A percentile compares a stretch with the other conserved stretches of the same genome.
These are phyloP conservation scores for Nasonia giraulti DNA, from an alignment of 1,140 invertebrate species.

Conservation along the genomic window DNA sequence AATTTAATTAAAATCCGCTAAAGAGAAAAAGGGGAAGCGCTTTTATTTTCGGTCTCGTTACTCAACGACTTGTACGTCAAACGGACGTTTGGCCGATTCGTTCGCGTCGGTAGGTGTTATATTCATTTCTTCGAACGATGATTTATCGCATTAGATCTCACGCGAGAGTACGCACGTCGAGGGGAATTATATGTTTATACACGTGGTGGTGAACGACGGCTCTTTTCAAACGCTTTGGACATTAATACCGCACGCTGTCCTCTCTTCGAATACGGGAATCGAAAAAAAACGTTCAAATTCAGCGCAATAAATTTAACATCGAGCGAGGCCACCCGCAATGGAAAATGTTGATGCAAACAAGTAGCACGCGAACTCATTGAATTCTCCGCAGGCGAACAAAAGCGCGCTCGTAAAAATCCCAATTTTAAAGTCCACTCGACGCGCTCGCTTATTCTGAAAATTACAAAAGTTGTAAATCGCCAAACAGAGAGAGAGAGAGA, in stretches of 20 bases:
- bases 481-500: neutral
- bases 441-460: neutral
- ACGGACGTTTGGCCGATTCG: neutral
- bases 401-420: constrained; percentile 36
- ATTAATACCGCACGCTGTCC: too few relatives aligned
- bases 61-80: neutral
- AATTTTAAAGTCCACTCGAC: neutral
- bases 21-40: neutral
- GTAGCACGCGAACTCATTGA: neutral
- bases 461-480: constrained; percentile 38
- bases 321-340: neutral
- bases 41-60: too few relatives aligned
- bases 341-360: constrained; percentile 3
- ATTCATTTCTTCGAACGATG: too few relatives aligned
- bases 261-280: too few relatives aligned
- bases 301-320: neutral
- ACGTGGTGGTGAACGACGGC: too few relatives aligned
- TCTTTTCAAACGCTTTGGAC: too few relatives aligned
- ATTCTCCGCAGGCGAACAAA: neutral
- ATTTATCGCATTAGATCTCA: too few relatives aligned
- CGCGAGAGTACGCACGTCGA: too few relatives aligned
- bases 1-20: constrained; percentile 25
- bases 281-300: too few relatives aligned
- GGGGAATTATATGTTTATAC: too few relatives aligned
- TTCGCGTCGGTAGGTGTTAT: neutral